Evolutionary conservation across 2,797 vertebrate genomes (phyloP).

Genomic region (Brachymystax lenok): DNA sequence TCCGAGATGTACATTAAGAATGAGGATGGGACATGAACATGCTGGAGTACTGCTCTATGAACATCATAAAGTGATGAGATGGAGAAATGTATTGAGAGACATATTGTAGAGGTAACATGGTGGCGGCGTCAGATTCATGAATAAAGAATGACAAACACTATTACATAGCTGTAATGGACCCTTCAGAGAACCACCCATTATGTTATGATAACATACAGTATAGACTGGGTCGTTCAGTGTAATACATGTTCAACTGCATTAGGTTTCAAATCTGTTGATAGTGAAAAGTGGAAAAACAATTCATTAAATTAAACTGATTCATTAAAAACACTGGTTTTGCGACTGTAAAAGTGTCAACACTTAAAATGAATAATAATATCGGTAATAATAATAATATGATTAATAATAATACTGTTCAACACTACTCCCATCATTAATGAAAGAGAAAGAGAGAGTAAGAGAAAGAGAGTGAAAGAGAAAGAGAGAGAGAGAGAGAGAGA

Average conservation of each 20-base stretch:
- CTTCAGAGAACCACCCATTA: background rate
- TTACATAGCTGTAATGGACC: slow-evolving; percentile 14
- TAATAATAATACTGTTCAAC: no score
- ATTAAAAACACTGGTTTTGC: background rate
- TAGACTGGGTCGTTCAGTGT: background rate
- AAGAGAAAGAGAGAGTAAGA: background rate
- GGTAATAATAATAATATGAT: background rate
- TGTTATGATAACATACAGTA: slow-evolving; percentile 31
- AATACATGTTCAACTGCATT: background rate
- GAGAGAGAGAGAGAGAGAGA: background rate
- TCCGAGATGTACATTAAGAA: slow-evolving; percentile 7
- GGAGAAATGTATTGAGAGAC: slow-evolving; percentile 6
- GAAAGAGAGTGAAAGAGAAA: background rate
- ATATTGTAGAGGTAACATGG: slow-evolving; percentile 10
- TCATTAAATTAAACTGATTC: background rate
- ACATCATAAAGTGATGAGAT: background rate
- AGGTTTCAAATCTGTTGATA: background rate
- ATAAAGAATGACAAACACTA: slow-evolving; percentile 20
- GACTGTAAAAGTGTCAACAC: background rate
- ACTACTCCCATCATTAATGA: background rate
- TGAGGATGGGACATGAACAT: background rate
- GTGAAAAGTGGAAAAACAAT: background rate
- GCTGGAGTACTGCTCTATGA: background rate
- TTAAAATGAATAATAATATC: background rate
- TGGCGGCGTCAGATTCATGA: slow-evolving; percentile 35